Evolutionary conservation across 1,140 invertebrate species (phyloP), one percentile per base, ranked within the genome.

Genomic region (Drosophila tani): DNA sequence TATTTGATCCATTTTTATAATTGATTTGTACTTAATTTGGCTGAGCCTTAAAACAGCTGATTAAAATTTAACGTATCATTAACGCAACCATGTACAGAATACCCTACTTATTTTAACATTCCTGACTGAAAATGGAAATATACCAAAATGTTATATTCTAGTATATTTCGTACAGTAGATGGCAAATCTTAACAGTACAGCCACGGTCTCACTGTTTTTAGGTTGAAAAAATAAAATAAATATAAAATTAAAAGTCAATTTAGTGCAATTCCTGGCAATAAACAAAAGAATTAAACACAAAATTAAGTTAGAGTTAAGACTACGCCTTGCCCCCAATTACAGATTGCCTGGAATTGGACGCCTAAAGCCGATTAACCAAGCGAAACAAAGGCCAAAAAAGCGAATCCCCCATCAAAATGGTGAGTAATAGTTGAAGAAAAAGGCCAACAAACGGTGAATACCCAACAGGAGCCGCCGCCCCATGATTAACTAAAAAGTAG

Each of bases 361-460:
- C 21, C 7, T 14, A 27, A n/a, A 40, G 9, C 14, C 15, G 51
- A 41, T 4, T 55, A n/a, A 17, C 35, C 12, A 5, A 47, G 29
- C 19, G 27, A 49, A 58, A 59, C 35, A 67, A 62, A 64, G 32
- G 50, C 53, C 32, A 14, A 41, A 58, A 63, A 51, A 81, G 53
- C 64, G 73, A 75, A 56, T 17, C n/a, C 57, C 40, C 27, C 58
- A 55, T 47, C 67, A 84, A 68, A 85, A 84, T 84, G 81, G 81
- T 84, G 81, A 84, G 81, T 84, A 84, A 84, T 84, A 74, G 53
- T 49, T 49, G n/a, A 19, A 41, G 38, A 51, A 63, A 73, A 79
- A 55, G 57, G 47, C 53, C 47, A 43, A 74, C 45, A 53, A 66
- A 62, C 82, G 64, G 68, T 63, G 21, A 47, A 51, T 75, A 43